Evolutionary conservation across 2,113 vertebrate species (phyloP).

Genomic region (Polypterus senegalus): DNA sequence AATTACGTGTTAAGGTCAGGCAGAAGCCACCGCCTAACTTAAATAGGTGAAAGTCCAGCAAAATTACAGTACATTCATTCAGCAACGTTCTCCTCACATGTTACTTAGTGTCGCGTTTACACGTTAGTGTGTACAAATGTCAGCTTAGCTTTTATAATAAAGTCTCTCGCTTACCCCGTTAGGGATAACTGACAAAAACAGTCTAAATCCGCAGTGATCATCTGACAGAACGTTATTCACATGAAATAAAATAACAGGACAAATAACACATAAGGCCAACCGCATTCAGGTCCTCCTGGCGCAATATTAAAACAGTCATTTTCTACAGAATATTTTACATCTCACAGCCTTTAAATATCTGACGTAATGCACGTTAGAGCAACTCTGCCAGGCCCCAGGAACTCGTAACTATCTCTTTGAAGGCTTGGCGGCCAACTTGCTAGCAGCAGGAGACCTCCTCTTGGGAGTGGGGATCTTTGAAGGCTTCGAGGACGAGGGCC

Average conservation of each 20-base stretch:
- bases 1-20: slow-evolving; percentile 50
- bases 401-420: slow-evolving; percentile 83
- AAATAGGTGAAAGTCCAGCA: slow-evolving; percentile 40
- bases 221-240: slow-evolving; percentile 71
- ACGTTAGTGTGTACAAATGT: slow-evolving; percentile 59
- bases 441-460: slow-evolving; percentile 62
- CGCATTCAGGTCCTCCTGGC: slow-evolving; percentile 75
- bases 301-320: slow-evolving; percentile 77
- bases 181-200: slow-evolving; percentile 56
- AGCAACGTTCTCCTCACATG: slow-evolving; percentile 44
- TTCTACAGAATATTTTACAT: slow-evolving; percentile 95
- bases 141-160: slow-evolving; percentile 53
- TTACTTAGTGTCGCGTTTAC: slow-evolving; percentile 51
- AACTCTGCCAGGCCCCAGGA: slow-evolving; percentile 23
- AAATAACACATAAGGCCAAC: slow-evolving; percentile 88
- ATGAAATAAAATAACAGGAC: slow-evolving; percentile 82
- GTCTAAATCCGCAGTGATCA: slow-evolving; percentile 29
- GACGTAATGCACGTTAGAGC: slow-evolving; percentile 51
- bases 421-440: slow-evolving; percentile 76
- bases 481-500: slow-evolving; percentile 67
- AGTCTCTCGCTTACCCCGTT: slow-evolving; percentile 47
- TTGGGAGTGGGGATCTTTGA: slow-evolving; percentile 94
- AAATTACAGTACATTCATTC: slow-evolving; percentile 69
- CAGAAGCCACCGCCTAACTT: slow-evolving; percentile 34
- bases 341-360: slow-evolving; percentile 80